Evolutionary conservation across 2,797 vertebrate species (phyloP).

Genomic region (Craterocephalus amniculus): DNA sequence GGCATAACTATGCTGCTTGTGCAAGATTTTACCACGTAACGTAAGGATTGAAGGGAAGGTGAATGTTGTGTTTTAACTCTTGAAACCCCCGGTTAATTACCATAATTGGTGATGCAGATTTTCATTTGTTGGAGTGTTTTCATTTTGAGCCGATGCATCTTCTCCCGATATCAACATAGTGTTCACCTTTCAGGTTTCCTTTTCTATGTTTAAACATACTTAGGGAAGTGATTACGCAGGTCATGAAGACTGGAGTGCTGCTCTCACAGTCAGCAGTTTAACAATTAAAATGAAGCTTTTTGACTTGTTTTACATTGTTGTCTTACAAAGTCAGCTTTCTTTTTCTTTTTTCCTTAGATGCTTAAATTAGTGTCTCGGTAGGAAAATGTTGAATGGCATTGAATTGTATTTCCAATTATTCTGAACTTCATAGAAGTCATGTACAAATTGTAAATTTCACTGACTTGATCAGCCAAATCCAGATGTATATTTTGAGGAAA

Average conservation of each 20-base stretch:
- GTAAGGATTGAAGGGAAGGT: not conserved
- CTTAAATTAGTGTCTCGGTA: not conserved
- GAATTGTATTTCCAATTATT: not conserved
- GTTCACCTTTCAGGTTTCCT: not conserved
- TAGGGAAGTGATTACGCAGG: not conserved
- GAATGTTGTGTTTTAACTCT: not conserved
- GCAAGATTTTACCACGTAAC: not conserved
- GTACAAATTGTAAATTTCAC: conserved; percentile 15
- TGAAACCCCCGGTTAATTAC: not conserved
- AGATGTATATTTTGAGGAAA: conserved; percentile 28
- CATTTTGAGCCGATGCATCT: not conserved
- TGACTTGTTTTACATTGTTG: not conserved
- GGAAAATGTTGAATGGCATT: not conserved
- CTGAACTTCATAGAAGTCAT: conserved; percentile 6
- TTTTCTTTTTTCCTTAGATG: not conserved
- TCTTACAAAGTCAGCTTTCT: not conserved
- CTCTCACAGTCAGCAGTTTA: not conserved
- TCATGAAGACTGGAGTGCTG: not conserved
- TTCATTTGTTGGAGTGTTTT: not conserved
- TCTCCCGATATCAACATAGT: not conserved
- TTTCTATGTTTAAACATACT: not conserved
- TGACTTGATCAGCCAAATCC: not conserved
- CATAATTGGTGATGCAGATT: not conserved
- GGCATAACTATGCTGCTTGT: not conserved
- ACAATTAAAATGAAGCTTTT: not conserved